Conservation (phyloP, 2,888 invertebrate species). For the Eustalomyia histrio region DNA sequence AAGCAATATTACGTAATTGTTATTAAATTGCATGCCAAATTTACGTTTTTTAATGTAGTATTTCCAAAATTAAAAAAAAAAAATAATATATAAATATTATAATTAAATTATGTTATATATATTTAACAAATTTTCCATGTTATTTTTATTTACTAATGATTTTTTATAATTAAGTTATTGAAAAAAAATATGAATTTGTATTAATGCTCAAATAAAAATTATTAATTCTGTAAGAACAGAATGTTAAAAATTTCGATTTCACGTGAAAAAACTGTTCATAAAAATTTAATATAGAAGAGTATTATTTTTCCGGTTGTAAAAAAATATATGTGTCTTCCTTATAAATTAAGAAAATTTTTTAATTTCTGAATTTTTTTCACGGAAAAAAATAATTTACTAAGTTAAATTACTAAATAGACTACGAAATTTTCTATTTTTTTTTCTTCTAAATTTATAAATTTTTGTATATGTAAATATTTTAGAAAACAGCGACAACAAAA, state of each 20-base stretch:
- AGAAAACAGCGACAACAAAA: too few relatives aligned
- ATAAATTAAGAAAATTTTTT: too few relatives aligned
- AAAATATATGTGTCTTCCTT: too few relatives aligned
- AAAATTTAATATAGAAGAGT: too few relatives aligned
- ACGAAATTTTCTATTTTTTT: too few relatives aligned
- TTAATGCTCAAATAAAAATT: conserved; percentile 83
- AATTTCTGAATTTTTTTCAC: too few relatives aligned
- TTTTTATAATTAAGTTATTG: conserved; percentile 17
- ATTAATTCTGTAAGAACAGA: not conserved
- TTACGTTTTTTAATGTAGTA: conserved; percentile 33
- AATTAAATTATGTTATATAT: conserved; percentile 25
- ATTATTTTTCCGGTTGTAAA: too few relatives aligned
- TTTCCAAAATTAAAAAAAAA: conserved; percentile 14
- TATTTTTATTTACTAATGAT: conserved; percentile 19
- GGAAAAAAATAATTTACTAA: too few relatives aligned
- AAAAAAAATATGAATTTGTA: conserved; percentile 18
- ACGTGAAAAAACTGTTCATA: too few relatives aligned
- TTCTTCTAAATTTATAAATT: too few relatives aligned
- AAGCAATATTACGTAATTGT: conserved; percentile 11
- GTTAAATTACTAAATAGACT: too few relatives aligned
- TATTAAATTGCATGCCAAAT: conserved; percentile 55
- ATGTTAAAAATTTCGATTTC: not conserved
- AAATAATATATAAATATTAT: not conserved
- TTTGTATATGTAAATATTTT: too few relatives aligned
- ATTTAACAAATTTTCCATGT: conserved; percentile 17